Evolutionary conservation across 2,113 vertebrate species (phyloP).

Genomic region (Oenanthe oenanthe): DNA sequence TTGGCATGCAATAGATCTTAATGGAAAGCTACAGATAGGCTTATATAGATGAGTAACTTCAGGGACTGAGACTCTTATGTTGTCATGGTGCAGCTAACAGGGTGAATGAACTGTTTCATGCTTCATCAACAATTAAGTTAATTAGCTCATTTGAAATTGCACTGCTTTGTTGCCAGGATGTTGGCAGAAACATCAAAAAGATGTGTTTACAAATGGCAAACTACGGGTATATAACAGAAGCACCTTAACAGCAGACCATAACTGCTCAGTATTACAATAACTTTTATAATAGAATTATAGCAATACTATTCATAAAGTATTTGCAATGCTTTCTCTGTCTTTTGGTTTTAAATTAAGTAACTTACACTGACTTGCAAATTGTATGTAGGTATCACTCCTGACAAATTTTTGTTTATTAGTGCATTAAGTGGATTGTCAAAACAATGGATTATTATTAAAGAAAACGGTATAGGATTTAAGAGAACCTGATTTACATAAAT

Average conservation of each 20-base stretch:
- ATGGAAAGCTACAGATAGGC: slow-evolving; percentile 86
- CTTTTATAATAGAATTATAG: slow-evolving; percentile 52
- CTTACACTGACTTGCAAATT: slow-evolving; percentile 1
- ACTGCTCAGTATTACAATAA: slow-evolving; percentile 44
- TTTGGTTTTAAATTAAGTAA: slow-evolving; percentile 37
- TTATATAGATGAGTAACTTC: slow-evolving; percentile 88
- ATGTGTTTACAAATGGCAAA: slow-evolving; percentile 94
- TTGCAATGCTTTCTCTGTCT: slow-evolving; percentile 26
- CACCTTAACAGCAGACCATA: slow-evolving; percentile 81
- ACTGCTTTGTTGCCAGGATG: slow-evolving; percentile 97
- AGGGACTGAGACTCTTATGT: slow-evolving; percentile 90
- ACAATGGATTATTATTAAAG: background rate
- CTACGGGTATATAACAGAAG: slow-evolving; percentile 85
- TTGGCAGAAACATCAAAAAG: slow-evolving; percentile 97
- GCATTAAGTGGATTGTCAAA: background rate
- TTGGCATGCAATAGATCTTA: slow-evolving; percentile 67
- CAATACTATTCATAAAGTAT: slow-evolving; percentile 32
- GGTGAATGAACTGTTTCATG: slow-evolving; percentile 99
- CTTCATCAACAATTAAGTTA: slow-evolving; percentile 99
- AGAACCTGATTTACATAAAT: background rate
- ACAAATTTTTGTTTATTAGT: slow-evolving; percentile 9
- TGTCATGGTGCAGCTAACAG: slow-evolving; percentile 98
- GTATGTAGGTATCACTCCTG: background rate
- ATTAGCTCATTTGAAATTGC: slow-evolving; percentile 99
- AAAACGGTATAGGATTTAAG: background rate